phyloP scores from a whole-genome alignment of 2,888 invertebrate species.

The Frankliniella intonsa region DNA sequence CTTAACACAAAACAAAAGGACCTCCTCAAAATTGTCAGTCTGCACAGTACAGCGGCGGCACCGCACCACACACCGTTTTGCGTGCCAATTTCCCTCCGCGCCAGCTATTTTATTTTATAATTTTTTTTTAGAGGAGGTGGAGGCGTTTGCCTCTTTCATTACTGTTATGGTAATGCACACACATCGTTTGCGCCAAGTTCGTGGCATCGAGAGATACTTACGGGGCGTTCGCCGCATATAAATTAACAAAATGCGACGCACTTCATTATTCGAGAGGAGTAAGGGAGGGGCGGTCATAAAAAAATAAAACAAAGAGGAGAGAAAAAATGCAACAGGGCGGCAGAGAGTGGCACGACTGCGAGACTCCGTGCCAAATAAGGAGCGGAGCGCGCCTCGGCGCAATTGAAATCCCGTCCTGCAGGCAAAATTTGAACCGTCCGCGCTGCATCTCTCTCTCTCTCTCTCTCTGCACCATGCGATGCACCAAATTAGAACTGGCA shows the following conservation, averaged over 20 bases:
- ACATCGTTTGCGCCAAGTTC: not conserved
- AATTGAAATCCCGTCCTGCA: no score
- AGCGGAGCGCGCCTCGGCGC: no score
- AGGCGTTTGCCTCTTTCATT: not conserved
- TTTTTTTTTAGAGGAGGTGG: not conserved
- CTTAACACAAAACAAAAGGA: not conserved
- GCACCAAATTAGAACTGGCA: no score
- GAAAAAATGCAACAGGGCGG: not conserved
- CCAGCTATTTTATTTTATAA: no score
- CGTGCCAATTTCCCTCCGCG: no score
- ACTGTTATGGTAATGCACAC: not conserved
- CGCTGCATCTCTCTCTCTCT: not conserved
- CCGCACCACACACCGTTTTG: no score
- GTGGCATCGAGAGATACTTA: not conserved
- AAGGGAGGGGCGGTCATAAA: not conserved
- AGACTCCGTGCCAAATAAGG: no score
- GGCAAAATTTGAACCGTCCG: not conserved
- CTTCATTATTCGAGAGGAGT: not conserved
- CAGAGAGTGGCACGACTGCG: not conserved
- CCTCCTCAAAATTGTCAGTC: not conserved
- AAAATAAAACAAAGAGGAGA: not conserved
- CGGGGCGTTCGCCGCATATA: constrained; percentile 10
- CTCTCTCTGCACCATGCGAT: not conserved
- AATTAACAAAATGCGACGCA: not conserved
- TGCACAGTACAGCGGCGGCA: no score